Percentiles rank a stretch among this genome's conserved stretches.
Conservation (phyloP, 2,797 vertebrate species). For the Morelia viridis region DNA sequence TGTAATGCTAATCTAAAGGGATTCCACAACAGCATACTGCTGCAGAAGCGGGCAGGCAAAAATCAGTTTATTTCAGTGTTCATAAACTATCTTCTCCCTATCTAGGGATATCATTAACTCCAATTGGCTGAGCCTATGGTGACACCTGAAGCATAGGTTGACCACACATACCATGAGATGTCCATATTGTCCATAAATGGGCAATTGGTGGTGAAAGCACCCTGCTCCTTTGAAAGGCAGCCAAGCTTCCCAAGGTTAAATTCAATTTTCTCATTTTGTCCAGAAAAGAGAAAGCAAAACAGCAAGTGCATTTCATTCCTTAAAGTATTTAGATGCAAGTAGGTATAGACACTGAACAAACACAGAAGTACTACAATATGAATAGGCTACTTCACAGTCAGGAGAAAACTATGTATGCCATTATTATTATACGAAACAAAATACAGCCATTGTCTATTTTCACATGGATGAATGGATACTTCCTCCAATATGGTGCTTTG, state of each 20-base stretch:
- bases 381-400: constrained; percentile 3
- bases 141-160: background rate
- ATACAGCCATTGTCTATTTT: background rate
- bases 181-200: background rate
- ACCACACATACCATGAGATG: background rate
- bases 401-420: background rate
- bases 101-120: background rate
- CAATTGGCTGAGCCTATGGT: background rate
- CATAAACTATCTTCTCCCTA: background rate
- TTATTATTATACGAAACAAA: background rate
- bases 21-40: background rate
- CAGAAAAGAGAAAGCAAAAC: background rate
- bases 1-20: background rate
- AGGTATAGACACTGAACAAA: background rate
- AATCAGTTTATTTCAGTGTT: background rate
- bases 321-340: background rate
- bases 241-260: constrained; percentile 7
- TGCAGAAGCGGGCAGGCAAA: background rate
- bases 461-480: background rate
- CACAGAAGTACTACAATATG: accelerated
- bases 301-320: background rate
- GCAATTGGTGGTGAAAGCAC: background rate
- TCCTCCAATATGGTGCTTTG: constrained; percentile 3
- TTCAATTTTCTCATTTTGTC: background rate
- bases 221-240: background rate